phyloP scores from a whole-genome alignment of 2,888 invertebrate species.

The Eristalis pertinax region DNA sequence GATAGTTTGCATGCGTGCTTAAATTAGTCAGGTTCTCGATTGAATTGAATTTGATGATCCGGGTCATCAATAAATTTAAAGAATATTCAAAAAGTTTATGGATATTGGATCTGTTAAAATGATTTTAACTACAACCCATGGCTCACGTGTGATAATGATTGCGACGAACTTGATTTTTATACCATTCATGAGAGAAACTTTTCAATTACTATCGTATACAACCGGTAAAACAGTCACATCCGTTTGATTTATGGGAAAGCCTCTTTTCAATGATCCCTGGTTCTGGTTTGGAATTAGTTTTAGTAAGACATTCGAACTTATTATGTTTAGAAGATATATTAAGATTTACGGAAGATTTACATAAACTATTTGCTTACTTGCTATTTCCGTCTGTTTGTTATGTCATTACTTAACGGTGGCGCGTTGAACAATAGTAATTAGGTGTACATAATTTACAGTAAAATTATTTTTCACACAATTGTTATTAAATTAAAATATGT shows the following conservation, averaged over 20 bases:
- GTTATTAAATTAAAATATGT: too few species aligned
- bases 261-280: background rate
- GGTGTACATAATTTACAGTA: too few species aligned
- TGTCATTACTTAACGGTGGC: too few species aligned
- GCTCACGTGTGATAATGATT: background rate
- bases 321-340: background rate
- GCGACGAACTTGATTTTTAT: background rate
- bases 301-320: background rate
- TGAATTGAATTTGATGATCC: conserved; percentile 15
- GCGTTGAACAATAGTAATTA: too few species aligned
- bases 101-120: background rate
- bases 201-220: background rate
- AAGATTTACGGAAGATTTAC: background rate
- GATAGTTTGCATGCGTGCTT: conserved; percentile 6
- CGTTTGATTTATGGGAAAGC: background rate
- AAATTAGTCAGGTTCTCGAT: background rate
- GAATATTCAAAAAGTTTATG: background rate
- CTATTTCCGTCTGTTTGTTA: background rate
- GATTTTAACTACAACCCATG: background rate
- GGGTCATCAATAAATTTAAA: background rate
- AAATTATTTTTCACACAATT: too few species aligned
- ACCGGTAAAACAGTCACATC: background rate
- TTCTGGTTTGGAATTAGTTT: background rate
- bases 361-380: background rate
- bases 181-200: background rate